phyloP scores from a whole-genome alignment of 2,113 vertebrate genomes.

The Brachypteracias leptosomus region DNA sequence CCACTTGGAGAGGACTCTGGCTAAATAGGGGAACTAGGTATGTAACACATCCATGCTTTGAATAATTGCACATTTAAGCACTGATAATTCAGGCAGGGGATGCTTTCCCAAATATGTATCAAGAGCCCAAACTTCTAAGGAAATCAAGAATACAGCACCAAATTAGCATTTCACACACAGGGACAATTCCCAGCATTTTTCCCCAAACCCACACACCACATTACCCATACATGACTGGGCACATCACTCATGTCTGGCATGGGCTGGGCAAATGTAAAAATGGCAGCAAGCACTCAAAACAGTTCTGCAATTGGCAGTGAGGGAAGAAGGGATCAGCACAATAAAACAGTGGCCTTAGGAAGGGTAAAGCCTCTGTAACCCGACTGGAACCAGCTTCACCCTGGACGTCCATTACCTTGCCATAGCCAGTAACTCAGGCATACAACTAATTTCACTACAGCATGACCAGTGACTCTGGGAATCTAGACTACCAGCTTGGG shows the following conservation, averaged over 20 bases:
- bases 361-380: background rate
- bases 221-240: background rate
- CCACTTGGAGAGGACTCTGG: background rate
- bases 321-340: background rate
- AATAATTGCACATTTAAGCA: background rate
- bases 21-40: rapidly evolving
- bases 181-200: background rate
- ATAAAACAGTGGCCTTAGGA: background rate
- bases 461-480: background rate
- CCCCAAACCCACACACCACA: background rate
- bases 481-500: background rate
- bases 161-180: background rate
- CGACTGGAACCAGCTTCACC: background rate
- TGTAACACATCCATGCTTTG: background rate
- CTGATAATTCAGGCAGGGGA: background rate
- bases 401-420: background rate
- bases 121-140: background rate
- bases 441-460: background rate
- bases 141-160: rapidly evolving
- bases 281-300: background rate
- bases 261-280: background rate
- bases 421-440: background rate
- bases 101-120: rapidly evolving
- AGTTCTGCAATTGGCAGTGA: rapidly evolving
- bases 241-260: background rate